Evolutionary conservation across 2,888 invertebrate species (phyloP), one percentile per base, ranked within the genome.

Genomic region (Yponomeuta cagnagella): DNA sequence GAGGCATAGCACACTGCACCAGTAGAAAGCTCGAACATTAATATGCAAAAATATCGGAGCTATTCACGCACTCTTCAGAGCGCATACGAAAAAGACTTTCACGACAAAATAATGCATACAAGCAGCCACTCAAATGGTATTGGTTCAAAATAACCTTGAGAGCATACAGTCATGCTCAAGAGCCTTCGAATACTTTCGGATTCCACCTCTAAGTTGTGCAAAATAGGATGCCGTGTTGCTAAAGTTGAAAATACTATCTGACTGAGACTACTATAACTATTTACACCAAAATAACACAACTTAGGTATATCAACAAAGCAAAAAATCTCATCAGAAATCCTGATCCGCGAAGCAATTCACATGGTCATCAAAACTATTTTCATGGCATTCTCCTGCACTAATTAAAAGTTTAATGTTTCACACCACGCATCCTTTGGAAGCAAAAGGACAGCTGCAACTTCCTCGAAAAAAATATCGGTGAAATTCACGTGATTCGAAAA

Each of bases 21-120:
- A 81, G 84, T 89, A 90, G 90, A 92, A 90, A 92, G 89, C 88
- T 85, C 76, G 77, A 74, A 78, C 83, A 89, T 89, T 87, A 87
- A 85, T 89, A 90, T 91, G 88, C 86, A 86, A 90, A 89, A 87
- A 87, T 86, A 87, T 88, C 81, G 87, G 84, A 78, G 79, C 81
- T 73, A 84, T 82, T 48, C 82, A 88, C 69, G 69, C 15, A 63
- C 31, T 31, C 63, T 63, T 70, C 70, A 90, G 82, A 86, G 83
- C 83, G 79, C 83, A 84, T 79, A 82, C 87, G 77, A 89, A 89
- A 89, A 88, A 63, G 15, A 91, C 91, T 91, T 92, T 91, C 91
- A 90, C 90, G 83, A 81, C 83, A 82, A 79, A 37, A 84, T 78
- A 76, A 83, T 83, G 87, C 88, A 89, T 88, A 86, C 86, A 78